Percentiles rank a stretch among this genome's conserved stretches.
Evolutionary conservation across 2,113 vertebrate species (phyloP).

Genomic region (Sitta europaea): DNA sequence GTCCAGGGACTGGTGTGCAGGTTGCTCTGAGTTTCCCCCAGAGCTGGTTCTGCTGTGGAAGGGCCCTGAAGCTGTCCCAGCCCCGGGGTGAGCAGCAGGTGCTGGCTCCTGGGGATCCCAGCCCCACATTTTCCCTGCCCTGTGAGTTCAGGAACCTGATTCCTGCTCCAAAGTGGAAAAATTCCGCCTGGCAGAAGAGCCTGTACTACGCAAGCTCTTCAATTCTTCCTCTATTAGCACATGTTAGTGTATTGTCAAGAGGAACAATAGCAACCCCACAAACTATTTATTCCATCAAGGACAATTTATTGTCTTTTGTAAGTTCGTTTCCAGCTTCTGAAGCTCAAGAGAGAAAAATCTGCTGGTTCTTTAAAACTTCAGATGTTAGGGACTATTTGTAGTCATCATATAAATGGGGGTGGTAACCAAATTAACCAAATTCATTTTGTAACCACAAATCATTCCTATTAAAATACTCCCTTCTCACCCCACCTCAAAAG

Average conservation of each 20-base stretch:
- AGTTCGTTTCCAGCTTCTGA: constrained; percentile 60
- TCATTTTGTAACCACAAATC: constrained; percentile 70
- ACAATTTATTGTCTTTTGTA: constrained; percentile 65
- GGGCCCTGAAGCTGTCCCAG: neutral
- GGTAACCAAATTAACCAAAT: constrained; percentile 71
- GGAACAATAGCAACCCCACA: constrained; percentile 58
- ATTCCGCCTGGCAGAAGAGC: constrained; percentile 46
- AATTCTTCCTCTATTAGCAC: constrained; percentile 64
- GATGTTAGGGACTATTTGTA: constrained; percentile 65
- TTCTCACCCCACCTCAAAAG: constrained; percentile 62
- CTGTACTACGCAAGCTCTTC: constrained; percentile 48
- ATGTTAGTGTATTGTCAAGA: constrained; percentile 58
- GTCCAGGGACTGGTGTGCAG: neutral
- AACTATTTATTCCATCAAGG: constrained; percentile 65
- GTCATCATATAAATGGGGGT: constrained; percentile 70
- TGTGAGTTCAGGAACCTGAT: neutral
- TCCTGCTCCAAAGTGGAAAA: constrained; percentile 38
- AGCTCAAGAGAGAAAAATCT: constrained; percentile 55
- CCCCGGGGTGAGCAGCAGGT: neutral
- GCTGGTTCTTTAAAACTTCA: constrained; percentile 64
- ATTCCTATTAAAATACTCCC: constrained; percentile 68
- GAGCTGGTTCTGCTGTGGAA: neutral
- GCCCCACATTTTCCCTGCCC: neutral
- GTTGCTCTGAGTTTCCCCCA: neutral
- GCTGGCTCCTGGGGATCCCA: neutral